Percentiles rank a stretch among this genome's conserved stretches.
These are phyloP conservation scores for Hippopotamus amphibius DNA, from an alignment of 2,113 vertebrate genomes.

Conservation along the genomic window DNA sequence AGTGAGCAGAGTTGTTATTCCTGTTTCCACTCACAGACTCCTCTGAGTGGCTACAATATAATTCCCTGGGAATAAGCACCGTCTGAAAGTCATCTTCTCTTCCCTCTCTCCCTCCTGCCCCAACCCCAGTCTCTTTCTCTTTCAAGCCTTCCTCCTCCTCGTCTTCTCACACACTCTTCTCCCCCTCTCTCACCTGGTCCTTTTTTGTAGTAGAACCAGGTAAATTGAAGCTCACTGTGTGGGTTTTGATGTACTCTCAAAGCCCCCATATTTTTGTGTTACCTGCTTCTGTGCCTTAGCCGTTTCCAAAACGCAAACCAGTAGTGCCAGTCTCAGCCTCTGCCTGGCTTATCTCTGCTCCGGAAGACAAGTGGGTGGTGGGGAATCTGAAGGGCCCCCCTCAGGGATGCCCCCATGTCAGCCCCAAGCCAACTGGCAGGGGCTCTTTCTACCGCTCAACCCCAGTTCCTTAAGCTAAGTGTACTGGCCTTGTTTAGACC, in stretches of 20 bases:
- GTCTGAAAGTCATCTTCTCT: background rate
- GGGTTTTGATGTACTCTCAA: conserved; percentile 20
- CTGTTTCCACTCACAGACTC: conserved; percentile 79
- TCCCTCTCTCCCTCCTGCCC: background rate
- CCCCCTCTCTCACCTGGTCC: background rate
- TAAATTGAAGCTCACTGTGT: background rate
- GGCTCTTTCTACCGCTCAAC: background rate
- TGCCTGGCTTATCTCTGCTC: background rate
- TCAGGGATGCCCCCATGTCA: background rate
- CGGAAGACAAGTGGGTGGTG: background rate
- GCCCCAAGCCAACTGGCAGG: background rate
- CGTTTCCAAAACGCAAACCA: background rate
- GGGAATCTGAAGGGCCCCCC: background rate
- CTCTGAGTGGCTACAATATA: conserved; percentile 73
- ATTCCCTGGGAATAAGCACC: conserved; percentile 33
- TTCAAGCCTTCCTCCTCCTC: background rate
- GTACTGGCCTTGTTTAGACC: background rate
- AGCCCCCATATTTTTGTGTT: background rate
- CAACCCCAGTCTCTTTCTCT: background rate
- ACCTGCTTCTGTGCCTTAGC: background rate
- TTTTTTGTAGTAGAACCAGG: background rate
- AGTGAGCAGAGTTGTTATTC: conserved; percentile 81
- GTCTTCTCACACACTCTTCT: too few relatives aligned
- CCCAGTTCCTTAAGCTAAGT: background rate
- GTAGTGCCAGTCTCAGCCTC: background rate